phyloP scores from a whole-genome alignment of 2,888 invertebrate species.

The Hypomecis atomaria region DNA sequence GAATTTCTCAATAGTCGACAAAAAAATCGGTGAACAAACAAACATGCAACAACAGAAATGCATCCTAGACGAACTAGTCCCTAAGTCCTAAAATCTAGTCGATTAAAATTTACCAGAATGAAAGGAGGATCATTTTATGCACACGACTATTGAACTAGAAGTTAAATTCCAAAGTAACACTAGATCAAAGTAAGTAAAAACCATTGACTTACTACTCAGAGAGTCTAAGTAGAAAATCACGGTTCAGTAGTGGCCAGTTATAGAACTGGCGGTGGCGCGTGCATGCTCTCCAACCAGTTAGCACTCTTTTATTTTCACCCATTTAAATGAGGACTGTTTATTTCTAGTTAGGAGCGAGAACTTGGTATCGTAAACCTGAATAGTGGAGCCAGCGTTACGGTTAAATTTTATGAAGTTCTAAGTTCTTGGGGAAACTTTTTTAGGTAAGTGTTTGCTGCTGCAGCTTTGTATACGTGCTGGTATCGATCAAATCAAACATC shows the following conservation, averaged over 20 bases:
- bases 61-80: too few relatives aligned
- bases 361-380: constrained; percentile 16
- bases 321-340: constrained; percentile 31
- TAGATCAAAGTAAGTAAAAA: not conserved
- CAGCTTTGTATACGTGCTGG: not conserved
- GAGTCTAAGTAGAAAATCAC: constrained; percentile 11
- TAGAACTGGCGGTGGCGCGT: constrained; percentile 28
- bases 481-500: too few relatives aligned
- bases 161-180: too few relatives aligned
- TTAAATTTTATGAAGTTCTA: constrained; percentile 6
- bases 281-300: constrained; percentile 37
- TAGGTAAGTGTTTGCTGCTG: not conserved
- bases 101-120: too few relatives aligned
- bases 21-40: too few relatives aligned
- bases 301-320: constrained; percentile 37
- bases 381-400: constrained; percentile 4
- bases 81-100: too few relatives aligned
- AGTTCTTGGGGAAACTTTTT: too few relatives aligned
- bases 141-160: too few relatives aligned
- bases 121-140: too few relatives aligned
- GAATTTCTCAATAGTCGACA: too few relatives aligned
- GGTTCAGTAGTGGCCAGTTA: constrained; percentile 22
- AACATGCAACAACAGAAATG: too few relatives aligned
- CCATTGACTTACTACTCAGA: not conserved
- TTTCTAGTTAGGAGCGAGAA: constrained; percentile 33